Base-by-base conservation (phyloP, 2,888 invertebrate species). In the Cecidostiba fungosa region DNA sequence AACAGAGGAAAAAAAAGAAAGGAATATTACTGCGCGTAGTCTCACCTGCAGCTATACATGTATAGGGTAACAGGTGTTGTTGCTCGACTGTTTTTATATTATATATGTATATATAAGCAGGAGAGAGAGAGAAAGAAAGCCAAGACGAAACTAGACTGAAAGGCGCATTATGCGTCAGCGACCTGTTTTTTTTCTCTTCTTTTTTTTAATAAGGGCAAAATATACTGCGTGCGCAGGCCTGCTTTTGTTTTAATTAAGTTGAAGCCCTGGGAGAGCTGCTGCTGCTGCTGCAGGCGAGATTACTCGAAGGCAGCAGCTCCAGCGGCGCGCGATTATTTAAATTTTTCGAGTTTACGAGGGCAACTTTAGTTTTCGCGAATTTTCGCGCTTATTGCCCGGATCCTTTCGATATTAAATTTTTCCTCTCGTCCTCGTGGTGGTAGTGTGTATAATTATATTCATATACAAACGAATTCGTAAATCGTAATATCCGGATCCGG, bases 1-100 rank as follows among this genome's bases (percentile, higher is more conserved):
- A 77, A 77, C 59, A n/a, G 43, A 26, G 14, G 0, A 10, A 5
- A 14, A 16, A 32, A 47, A 14, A 76, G 43, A 29, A 29, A 6
- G 29, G 16, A 12, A 82, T 19, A 66, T 29, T 43, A 50, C 29
- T 19, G 14, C 32, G 62, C 62, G 66, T 10, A 32, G 26, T 26
- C 10, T 70, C 59, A 81, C 76, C 80, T 70, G 77, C 47, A 87
- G n/a, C n/a, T 82, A 59, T 86, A 86, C 43, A 79, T 78, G 86
- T 69, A 76, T 89, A 90, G 89, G 90, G 90, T 92, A 92, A 92
- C 91, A 92, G 91, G 92, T 92, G 92, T 89, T 90, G 90, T 89
- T 5, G n/a, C 16, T 23, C 59, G 39, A 43, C 12, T 43, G 39
- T 12, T 43, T 43, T 43, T 43, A 12, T 12, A 1, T 12, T 32